Base-by-base conservation (phyloP, 2,888 invertebrate species). In the Diabrotica balteata region DNA sequence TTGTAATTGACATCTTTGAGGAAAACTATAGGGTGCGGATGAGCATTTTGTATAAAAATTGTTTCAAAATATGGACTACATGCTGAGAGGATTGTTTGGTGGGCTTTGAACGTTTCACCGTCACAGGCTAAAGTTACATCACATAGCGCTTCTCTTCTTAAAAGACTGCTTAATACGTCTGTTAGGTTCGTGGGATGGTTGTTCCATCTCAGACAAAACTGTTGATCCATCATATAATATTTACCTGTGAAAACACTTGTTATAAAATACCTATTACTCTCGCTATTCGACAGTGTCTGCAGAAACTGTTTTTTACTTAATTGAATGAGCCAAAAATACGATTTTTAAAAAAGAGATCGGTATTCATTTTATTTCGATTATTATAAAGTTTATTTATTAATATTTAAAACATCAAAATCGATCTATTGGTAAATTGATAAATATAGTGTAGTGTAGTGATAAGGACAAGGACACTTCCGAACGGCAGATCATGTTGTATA, bases 61-160 rank as follows among this genome's bases (percentile, higher is more conserved):
- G 89, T 93, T 88, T 96, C 95, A 86, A 96, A 96, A 87, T 95
- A 96, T 75, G 95, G 95, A 87, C 95, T 95, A 86, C 95, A 96
- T 79, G 95, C 96, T 72, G 95, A 95, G 78, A 96, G 88, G 85
- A 96, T 94, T 77, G 94, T 94, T 87, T 95, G 95, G 87, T 96
- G 96, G 82, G 96, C 96, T 90, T 93, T 92, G 84, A 93, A 92
- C 81, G 93, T 93, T 85, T 94, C 93, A 81, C 94, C 94, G 84
- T 95, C 95, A 85, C 95, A 95, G 77, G 95, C 95, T 82, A 96
- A 88, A 80, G 96, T 96, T 80, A 96, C 95, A 88, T 96, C 96
- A 84, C 95, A 95, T 79, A 96, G 90, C 79, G 93, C 93, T 87
- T 95, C 95, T 84, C 94, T 89, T 85, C 94, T 92, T 81, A 95